phyloP scores from a whole-genome alignment of 2,113 vertebrate genomes.

The Colius striatus region DNA sequence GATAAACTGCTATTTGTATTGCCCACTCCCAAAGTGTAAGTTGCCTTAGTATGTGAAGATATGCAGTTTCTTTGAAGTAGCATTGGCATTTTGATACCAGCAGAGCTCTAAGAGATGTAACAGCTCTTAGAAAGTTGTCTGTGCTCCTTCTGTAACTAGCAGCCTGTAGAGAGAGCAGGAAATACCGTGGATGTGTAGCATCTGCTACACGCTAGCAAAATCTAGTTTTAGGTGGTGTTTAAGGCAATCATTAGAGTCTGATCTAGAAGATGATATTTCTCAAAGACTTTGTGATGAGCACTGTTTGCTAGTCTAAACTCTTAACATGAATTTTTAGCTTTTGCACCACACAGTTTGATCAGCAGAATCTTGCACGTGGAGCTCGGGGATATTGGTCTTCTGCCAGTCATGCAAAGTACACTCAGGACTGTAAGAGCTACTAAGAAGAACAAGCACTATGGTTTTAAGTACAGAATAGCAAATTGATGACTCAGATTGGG shows the following conservation, averaged over 20 bases:
- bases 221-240: background rate
- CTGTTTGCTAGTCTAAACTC: background rate
- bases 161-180: background rate
- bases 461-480: background rate
- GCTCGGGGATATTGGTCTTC: background rate
- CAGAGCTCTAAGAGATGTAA: background rate
- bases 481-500: background rate
- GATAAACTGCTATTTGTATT: background rate
- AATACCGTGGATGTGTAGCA: background rate
- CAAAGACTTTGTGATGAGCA: background rate
- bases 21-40: background rate
- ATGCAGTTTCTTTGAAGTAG: background rate
- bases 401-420: background rate
- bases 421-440: background rate
- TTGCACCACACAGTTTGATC: background rate
- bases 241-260: background rate
- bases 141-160: background rate
- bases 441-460: background rate
- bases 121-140: background rate
- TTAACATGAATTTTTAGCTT: background rate
- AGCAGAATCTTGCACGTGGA: background rate
- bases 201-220: background rate
- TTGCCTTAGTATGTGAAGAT: background rate
- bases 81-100: background rate
- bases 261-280: background rate